Conservation (phyloP, 2,113 vertebrate genomes). For the Benthochromis sp. region DNA sequence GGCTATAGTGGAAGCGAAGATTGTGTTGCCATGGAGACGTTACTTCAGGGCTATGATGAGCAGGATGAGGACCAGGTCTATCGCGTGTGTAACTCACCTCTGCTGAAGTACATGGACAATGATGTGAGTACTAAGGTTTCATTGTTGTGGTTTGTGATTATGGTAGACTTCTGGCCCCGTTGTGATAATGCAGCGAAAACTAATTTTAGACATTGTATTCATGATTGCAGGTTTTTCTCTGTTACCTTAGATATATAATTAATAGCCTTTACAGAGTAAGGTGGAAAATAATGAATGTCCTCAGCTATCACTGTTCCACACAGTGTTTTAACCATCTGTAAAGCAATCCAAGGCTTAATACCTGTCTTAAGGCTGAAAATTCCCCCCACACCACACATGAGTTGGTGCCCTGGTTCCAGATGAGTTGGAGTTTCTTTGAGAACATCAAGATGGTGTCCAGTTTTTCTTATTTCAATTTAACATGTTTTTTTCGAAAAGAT, state of each 20-base stretch:
- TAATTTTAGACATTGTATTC: background rate
- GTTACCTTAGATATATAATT: background rate
- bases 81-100: conserved; percentile 87
- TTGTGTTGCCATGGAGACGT: conserved; percentile 83
- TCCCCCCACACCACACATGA: background rate
- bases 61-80: conserved; percentile 92
- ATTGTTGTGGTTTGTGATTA: background rate
- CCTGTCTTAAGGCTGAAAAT: background rate
- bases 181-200: background rate
- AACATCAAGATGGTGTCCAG: background rate
- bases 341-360: background rate
- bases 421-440: background rate
- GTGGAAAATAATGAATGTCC: background rate
- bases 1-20: conserved; percentile 95
- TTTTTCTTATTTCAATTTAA: background rate
- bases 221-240: background rate
- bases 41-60: conserved; percentile 91
- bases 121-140: conserved; percentile 78
- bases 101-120: conserved; percentile 99
- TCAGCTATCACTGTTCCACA: background rate
- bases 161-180: background rate
- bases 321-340: background rate
- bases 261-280: background rate
- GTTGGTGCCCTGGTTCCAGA: background rate
- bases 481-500: background rate